Evolutionary conservation across 1,140 invertebrate species (phyloP), one percentile per base, ranked within the genome.

Genomic region (Pseudomyrmex sp.): DNA sequence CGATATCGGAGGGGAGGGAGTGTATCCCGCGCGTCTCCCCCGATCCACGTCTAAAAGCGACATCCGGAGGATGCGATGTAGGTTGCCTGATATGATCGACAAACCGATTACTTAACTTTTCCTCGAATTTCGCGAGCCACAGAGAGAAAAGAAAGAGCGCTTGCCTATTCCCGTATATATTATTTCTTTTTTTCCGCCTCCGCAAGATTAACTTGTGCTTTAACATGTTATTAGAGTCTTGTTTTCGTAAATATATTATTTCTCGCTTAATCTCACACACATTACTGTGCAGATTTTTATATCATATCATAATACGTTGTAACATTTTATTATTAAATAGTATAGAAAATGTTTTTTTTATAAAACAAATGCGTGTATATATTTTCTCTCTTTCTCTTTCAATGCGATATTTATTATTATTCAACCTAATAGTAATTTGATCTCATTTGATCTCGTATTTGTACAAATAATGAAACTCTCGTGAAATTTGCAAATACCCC

Each of bases 61-160:
- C 35, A 18, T 54, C 52, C 50, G 10, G 9, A 52, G 13, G 48
- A 44, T 20, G 18, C 10, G 52, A 70, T 80, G 66, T 26, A 58
- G 48, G 20, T 50, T 35, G 44, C 15, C 12, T 18, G 66, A 80
- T 61, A 80, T 59, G 56, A 80, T 70, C 46, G 76, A 72, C 66
- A 72, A 59, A 80, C 44, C 66, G 66, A 72, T 80, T 72, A 59
- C 56, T 80, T 80, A 70, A 59, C 54, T 59, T 61, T 20, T 79
- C n/a, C 52, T 26, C 54, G 56, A 44, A 80, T 80, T 80, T 72
- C 50, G 58, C 10, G 54, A 61, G 54, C 2, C 44, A 44, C 52
- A 56, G n/a, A 5, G 10, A 12, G 10, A 12, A 72, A 1, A 10
- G 15, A 20, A 20, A 20, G 5, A 10, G 13, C 46, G 46, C 48